Evolutionary conservation across 1,140 invertebrate genomes (phyloP), one percentile per base, ranked within the genome.

Genomic region (Heliconius hermathena): DNA sequence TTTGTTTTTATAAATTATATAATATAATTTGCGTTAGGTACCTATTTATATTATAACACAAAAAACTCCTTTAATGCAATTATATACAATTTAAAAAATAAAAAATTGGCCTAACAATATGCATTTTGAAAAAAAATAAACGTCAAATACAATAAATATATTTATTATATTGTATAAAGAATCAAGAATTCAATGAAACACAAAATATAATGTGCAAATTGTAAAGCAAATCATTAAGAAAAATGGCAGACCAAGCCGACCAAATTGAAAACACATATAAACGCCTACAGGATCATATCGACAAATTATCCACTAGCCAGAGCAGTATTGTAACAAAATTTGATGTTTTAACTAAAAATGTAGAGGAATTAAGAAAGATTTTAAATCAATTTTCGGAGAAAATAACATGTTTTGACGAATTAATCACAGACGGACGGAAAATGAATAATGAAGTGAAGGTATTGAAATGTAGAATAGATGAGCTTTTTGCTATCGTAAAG

Each of bases 401-500:
- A 78, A 77, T 92, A 8, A 54, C 73, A 0, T 71, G 66, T 16
- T 78, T 91, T 11, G 91, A 93, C 46, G 90, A 92, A 38, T 72
- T 82, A 16, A 73, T 85, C 2, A 70, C 66, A 8, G 74, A 92
- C 71, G 85, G 81, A 8, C 86, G 81, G 70, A 90, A 82, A 75
- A 38, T 91, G 9, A 89, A 84, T 49, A 74, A 74, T n/a, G 91
- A 93, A 20, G 82, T 94, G 1, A 88, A 82, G 26, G 52, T 78
- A n/a, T 29, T 93, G 66, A 91, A 88, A 82, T 88, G 81, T 20
- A 83, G 89, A 46, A 85, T 93, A 72, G 90, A 93, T 52, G 90
- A 93, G 29, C 71, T 93, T 8, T 92, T 85, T 38, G 78, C 82
- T 6, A 89, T 91, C 33, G 89, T 93, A 9, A 93, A 92, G 49